Base-by-base conservation (phyloP, 2,113 vertebrate genomes). In the Monopterus albus region DNA sequence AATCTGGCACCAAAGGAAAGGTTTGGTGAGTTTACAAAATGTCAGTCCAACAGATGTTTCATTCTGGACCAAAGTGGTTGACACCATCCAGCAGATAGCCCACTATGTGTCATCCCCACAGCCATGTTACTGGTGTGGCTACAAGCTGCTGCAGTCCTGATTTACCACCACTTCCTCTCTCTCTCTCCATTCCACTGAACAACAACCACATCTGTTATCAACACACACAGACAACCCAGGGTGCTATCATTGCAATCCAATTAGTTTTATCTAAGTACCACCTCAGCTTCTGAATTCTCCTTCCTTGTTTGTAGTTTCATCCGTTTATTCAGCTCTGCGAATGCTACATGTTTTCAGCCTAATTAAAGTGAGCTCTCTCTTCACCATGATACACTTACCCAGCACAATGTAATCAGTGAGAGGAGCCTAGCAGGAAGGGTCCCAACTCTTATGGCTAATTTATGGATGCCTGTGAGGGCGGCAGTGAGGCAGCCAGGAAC, bases 361-460 rank as follows among this genome's bases (percentile, higher is more conserved):
- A 90, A 91, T 91, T 90, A 80, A 91, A 91, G 83, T 75, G 75
- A 79, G 26, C 75, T 84, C 70, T 66, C 70, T 88, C 58, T 86
- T 87, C 78, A 84, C 81, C 85, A 73, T 53, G 63, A 74, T 72
- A 78, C 83, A 80, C 86, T 88, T 70, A 84, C 65, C 50, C 68
- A 59, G 81, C 58, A 23, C 67, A 42, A 64, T 46, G 56, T 85
- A 88, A 91, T 91, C 84, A 91, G 73, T 81, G 86, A 77, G 68
- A 61, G 59, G 75, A 78, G 61, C 50, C 67, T 39, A 70, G 78
- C 73, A 59, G 72, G 72, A 60, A 79, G 66, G 82, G 75, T 51
- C 72, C 66, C 63, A 11, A 78, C 81, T 87, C 70, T 68, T 68
- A 78, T 38, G 76, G 72, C 39, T 88, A 83, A 92, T 90, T 89